Conservation (phyloP, 2,888 invertebrate species). For the Elegia similella region DNA sequence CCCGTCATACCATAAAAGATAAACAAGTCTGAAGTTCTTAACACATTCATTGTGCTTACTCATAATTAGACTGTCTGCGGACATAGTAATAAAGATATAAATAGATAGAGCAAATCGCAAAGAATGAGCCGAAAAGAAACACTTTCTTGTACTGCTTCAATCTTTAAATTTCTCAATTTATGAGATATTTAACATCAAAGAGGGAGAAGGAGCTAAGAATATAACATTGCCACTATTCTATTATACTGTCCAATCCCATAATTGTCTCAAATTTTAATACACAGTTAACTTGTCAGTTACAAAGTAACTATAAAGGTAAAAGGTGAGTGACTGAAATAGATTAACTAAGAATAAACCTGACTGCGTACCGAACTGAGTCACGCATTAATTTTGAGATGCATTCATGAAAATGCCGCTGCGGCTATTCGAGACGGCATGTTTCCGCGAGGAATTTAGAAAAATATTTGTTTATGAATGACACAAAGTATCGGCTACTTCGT, state of each 20-base stretch:
- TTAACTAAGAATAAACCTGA: conserved; percentile 16
- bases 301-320: conserved; percentile 14
- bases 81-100: neutral
- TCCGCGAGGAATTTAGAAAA: conserved; percentile 3
- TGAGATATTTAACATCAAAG: no score
- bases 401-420: conserved; percentile 12
- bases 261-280: neutral
- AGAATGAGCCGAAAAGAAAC: no score
- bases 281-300: neutral
- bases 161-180: no score
- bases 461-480: neutral
- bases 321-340: conserved; percentile 17
- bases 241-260: neutral
- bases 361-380: conserved; percentile 17
- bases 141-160: no score
- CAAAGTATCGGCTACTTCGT: conserved; percentile 20
- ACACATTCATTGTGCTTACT: neutral
- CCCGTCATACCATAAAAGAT: conserved; percentile 38
- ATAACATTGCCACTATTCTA: no score
- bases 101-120: no score
- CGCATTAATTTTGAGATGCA: conserved; percentile 17
- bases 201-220: no score
- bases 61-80: neutral
- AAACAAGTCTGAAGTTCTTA: conserved; percentile 12
- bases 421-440: conserved; percentile 1